phyloP scores from a whole-genome alignment of 2,888 invertebrate genomes.

The Gnatocerus cornutus region DNA sequence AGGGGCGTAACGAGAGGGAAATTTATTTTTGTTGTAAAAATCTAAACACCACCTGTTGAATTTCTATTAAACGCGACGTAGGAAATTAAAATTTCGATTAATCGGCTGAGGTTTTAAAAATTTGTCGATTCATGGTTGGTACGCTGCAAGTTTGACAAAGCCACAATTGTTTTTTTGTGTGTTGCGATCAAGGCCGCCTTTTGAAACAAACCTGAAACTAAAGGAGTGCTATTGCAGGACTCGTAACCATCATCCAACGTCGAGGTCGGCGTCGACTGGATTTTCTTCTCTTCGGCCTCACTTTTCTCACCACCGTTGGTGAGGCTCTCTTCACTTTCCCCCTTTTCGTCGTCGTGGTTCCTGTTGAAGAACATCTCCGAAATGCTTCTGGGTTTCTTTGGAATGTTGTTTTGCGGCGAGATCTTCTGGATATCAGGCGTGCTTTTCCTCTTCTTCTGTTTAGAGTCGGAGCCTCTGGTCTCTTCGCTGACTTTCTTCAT shows the following conservation, averaged over 20 bases:
- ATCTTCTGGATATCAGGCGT: constrained; percentile 62
- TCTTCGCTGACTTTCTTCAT: constrained; percentile 59
- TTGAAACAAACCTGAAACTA: constrained; percentile 74
- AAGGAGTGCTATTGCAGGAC: constrained; percentile 79
- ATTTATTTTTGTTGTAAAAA: constrained; percentile 15
- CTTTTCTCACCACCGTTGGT: constrained; percentile 48
- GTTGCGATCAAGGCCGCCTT: constrained; percentile 9
- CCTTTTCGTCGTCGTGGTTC: constrained; percentile 46
- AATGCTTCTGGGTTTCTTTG: constrained; percentile 62
- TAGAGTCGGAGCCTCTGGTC: constrained; percentile 48
- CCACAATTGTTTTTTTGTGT: constrained; percentile 1
- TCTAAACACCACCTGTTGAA: constrained; percentile 28
- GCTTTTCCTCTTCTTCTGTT: constrained; percentile 64
- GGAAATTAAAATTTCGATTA: neutral
- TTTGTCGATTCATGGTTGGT: neutral
- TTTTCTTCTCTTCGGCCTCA: constrained; percentile 49
- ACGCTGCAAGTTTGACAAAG: neutral
- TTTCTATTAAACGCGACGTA: constrained; percentile 6
- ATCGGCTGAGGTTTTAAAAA: neutral
- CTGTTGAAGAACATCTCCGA: constrained; percentile 60
- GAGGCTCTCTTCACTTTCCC: constrained; percentile 54
- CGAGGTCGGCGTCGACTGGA: constrained; percentile 68
- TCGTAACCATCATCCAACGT: constrained; percentile 79
- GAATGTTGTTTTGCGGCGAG: constrained; percentile 53
- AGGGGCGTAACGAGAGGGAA: constrained; percentile 1